phyloP scores from a whole-genome alignment of 1,140 invertebrate genomes.

The Oreohelix idahoensis region DNA sequence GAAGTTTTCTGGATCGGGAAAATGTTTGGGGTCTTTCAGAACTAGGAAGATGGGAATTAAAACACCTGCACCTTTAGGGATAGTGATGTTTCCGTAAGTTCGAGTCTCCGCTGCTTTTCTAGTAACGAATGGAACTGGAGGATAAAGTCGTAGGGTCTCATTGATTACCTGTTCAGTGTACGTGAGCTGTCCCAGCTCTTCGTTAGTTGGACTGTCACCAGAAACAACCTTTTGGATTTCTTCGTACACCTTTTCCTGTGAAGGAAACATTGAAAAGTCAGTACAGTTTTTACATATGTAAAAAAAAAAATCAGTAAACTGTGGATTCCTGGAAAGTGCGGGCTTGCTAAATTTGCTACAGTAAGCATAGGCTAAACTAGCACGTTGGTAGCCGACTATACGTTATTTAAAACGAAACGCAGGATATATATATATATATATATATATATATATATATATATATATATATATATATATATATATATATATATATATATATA shows the following conservation, averaged over 20 bases:
- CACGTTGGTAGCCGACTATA: no score
- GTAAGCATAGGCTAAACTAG: no score
- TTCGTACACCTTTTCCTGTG: not conserved
- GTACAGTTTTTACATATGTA: no score
- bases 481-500: no score
- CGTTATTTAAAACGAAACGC: no score
- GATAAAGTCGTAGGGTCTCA: conserved; percentile 33
- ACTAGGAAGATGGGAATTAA: not conserved
- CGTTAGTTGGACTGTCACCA: conserved; percentile 27
- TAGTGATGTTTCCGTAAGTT: conserved; percentile 13
- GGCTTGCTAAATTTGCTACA: no score
- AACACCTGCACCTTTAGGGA: conserved; percentile 5
- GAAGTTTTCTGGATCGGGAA: conserved; percentile 13
- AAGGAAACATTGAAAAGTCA: no score
- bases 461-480: no score
- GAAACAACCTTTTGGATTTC: not conserved
- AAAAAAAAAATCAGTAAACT: no score
- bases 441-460: no score
- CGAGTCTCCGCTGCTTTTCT: not conserved
- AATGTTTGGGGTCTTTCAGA: conserved; percentile 14
- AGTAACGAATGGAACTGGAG: conserved; percentile 12
- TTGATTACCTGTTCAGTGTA: conserved; percentile 42
- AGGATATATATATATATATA: no score
- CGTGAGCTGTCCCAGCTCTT: conserved; percentile 34
- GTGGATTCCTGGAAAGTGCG: no score